Percentiles rank a stretch among this genome's conserved stretches.
These are phyloP conservation scores for Sebastiscus albofasciatus DNA, from an alignment of 2,797 vertebrate species.

Conservation along the genomic window DNA sequence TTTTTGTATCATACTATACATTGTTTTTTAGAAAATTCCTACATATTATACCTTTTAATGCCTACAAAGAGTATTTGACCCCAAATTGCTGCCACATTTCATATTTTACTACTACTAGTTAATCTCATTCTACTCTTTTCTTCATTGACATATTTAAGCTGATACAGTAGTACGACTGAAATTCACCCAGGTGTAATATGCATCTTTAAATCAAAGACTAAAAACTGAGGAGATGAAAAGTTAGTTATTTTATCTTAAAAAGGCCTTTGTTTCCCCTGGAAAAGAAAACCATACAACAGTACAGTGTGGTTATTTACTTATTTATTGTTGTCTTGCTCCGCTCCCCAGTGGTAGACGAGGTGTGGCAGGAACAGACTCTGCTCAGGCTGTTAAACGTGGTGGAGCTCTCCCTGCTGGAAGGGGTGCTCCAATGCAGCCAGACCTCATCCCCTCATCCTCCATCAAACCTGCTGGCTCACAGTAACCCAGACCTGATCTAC, in stretches of 20 bases:
- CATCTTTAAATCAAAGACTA: too few relatives aligned
- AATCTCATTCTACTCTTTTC: neutral
- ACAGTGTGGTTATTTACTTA: neutral
- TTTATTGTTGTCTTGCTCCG: neutral
- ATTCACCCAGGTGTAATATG: too few relatives aligned
- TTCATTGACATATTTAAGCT: neutral
- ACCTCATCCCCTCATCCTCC: constrained; percentile 26
- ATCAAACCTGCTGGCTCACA: constrained; percentile 60
- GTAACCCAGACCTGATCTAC: constrained; percentile 77
- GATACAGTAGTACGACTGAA: neutral
- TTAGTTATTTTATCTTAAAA: neutral
- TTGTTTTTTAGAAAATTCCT: too few relatives aligned
- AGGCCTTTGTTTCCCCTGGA: neutral
- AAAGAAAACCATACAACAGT: neutral
- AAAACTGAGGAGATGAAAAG: too few relatives aligned
- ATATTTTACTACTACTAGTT: neutral
- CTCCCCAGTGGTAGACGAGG: constrained; percentile 86
- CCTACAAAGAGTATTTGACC: neutral
- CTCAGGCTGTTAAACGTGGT: constrained; percentile 89
- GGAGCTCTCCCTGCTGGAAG: constrained; percentile 92
- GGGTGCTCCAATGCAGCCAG: constrained; percentile 84
- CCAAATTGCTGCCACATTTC: neutral
- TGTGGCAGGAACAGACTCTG: constrained; percentile 94
- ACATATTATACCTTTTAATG: neutral
- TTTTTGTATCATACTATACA: too few relatives aligned